Base-by-base conservation (phyloP, 2,797 vertebrate genomes). In the Typhlichthys eigenmanni region DNA sequence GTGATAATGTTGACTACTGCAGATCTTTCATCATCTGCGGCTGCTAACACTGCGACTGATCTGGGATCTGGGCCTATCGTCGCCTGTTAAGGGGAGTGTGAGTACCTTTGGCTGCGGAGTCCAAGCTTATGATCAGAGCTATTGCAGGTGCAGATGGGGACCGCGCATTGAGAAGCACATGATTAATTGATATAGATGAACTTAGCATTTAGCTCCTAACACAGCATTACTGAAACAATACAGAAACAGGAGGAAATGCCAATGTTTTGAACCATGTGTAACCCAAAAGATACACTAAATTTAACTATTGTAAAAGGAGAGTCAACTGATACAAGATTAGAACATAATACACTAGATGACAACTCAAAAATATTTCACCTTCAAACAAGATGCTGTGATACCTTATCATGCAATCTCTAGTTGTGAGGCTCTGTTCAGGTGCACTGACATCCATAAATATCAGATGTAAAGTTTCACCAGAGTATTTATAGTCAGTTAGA, bases 31-130 rank as follows among this genome's bases (percentile, higher is more conserved):
- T 38, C 6, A 80, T 75, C 74, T 61, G 2, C 79, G 76, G 78
- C 74, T 12, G 60, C 62, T 45, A 62, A 74, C 76, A 0, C 55
- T 55, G 57, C 65, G 54, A 57, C 70, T 52, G 52, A 68, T 58
- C 24, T 32, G 47, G 63, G 80, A 90, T 86, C 64, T 77, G 73
- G 82, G 81, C 83, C 87, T 89, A 83, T 91, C 86, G 88, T 85
- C 82, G 72, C 80, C 85, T 87, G 72, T 80, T 79, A 78, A 86
- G 51, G 78, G 69, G 19, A 0, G 38, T 64, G 69, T 75, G 84
- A 76, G 87, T 89, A 86, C 84, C 68, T 79, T 45, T 2, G 46
- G 69, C 73, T 81, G 74, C 49, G 56, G 70, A 64, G 47, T 48
- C 48, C 48, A 13, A 51, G 56, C 80, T 74, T 73, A 68, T 67